Conservation (phyloP, 2,113 vertebrate species). For the Leptodactylus fuscus region DNA sequence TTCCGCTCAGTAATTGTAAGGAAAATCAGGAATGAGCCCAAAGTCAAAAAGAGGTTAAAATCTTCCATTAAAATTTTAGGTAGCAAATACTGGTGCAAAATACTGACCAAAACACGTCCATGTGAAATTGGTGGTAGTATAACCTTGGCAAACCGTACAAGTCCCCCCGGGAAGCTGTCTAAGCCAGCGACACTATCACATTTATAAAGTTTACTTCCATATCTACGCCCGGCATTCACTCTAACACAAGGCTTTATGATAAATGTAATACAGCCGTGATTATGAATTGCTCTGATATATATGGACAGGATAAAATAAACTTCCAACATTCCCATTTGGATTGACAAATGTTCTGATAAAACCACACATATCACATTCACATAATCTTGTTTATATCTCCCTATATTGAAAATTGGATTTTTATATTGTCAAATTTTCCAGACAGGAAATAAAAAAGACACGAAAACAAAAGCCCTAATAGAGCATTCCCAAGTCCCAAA, state of each 20-base stretch:
- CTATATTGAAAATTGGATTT: constrained; percentile 68
- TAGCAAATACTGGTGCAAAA: too few species aligned
- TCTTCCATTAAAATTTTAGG: too few species aligned
- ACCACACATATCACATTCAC: constrained; percentile 63
- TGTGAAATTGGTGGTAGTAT: too few species aligned
- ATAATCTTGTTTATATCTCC: constrained; percentile 54
- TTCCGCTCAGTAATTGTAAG: too few species aligned
- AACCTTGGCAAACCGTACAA: neutral
- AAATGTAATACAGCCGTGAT: neutral
- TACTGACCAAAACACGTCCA: too few species aligned
- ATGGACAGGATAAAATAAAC: constrained; percentile 11
- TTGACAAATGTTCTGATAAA: constrained; percentile 21
- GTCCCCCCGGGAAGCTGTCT: neutral
- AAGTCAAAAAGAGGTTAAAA: too few species aligned
- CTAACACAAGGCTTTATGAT: neutral
- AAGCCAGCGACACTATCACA: neutral
- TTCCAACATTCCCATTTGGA: constrained; percentile 17
- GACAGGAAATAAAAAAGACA: constrained; percentile 15
- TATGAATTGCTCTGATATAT: constrained; percentile 3
- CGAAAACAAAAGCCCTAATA: neutral
- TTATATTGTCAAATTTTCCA: constrained; percentile 71
- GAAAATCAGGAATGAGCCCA: too few species aligned
- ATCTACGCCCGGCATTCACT: neutral
- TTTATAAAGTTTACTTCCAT: neutral
- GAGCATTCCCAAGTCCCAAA: constrained; percentile 26